These are phyloP conservation scores for Mus pahari DNA, from an alignment of 2,113 vertebrate genomes.

Conservation along the genomic window DNA sequence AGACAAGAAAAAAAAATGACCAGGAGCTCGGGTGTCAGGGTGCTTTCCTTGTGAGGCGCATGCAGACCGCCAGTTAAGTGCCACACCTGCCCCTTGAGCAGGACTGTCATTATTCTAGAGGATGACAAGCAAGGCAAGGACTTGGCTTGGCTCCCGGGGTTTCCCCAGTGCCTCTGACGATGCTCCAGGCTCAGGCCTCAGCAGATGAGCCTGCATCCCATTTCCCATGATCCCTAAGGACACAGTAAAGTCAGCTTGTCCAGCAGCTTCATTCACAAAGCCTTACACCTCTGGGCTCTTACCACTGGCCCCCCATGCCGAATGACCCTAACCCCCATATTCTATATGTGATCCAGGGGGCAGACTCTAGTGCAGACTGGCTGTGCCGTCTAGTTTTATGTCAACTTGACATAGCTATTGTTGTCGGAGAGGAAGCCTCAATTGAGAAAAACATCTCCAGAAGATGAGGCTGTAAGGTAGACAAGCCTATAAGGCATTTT, in stretches of 20 bases:
- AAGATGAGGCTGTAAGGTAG: neutral
- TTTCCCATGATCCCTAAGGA: neutral
- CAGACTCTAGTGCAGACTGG: accelerated
- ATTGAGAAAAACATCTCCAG: neutral
- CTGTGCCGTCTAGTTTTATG: neutral
- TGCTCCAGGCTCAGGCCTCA: neutral
- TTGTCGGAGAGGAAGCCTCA: neutral
- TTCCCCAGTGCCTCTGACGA: neutral
- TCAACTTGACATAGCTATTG: neutral
- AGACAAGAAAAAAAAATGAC: neutral
- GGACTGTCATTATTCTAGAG: neutral
- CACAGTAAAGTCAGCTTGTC: neutral
- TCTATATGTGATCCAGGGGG: neutral
- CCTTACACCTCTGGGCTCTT: neutral
- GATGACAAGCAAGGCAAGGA: neutral
- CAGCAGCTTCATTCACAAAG: neutral
- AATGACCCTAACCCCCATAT: neutral
- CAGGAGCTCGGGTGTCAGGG: neutral
- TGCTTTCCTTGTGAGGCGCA: neutral
- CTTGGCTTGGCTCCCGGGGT: neutral
- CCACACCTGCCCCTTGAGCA: neutral
- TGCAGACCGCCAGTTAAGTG: neutral
- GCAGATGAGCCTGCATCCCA: neutral
- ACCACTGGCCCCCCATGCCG: neutral
- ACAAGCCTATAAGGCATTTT: neutral